A percentile compares a stretch with the other conserved stretches of the same genome.
Conservation (phyloP, 1,140 invertebrate genomes). For the Meloidogyne floridensis region DNA sequence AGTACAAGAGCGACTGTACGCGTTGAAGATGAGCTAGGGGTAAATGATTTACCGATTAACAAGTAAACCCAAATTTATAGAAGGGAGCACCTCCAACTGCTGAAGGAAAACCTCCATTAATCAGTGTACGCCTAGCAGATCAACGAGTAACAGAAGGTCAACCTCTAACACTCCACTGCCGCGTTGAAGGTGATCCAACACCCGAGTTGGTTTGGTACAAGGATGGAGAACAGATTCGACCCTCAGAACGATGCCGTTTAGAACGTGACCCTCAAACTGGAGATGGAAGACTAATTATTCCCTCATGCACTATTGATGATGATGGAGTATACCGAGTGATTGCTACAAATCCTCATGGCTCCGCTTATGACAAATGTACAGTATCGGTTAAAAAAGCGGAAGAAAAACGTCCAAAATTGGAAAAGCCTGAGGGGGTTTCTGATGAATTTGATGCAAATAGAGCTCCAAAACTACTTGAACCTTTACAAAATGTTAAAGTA, state of each 20-base stretch:
- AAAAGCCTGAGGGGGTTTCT: neutral
- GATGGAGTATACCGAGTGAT: constrained; percentile 62
- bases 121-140: constrained; percentile 57
- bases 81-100: constrained; percentile 2
- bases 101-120: constrained; percentile 32
- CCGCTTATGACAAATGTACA: constrained; percentile 62
- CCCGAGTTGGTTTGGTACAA: constrained; percentile 64
- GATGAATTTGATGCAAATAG: constrained; percentile 56
- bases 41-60: constrained; percentile 9
- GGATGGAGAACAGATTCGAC: constrained; percentile 59
- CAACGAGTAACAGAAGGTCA: constrained; percentile 62
- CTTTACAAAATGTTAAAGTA: constrained; percentile 59
- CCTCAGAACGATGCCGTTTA: constrained; percentile 59
- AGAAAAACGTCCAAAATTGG: constrained; percentile 32
- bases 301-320: constrained; percentile 57
- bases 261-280: constrained; percentile 53
- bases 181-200: constrained; percentile 56
- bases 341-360: constrained; percentile 63
- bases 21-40: constrained; percentile 51
- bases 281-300: constrained; percentile 59
- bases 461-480: constrained; percentile 60
- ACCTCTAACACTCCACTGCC: constrained; percentile 62
- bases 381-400: constrained; percentile 56
- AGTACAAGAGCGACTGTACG: constrained; percentile 74
- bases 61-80: neutral